Evolutionary conservation across 1,140 invertebrate species (phyloP).

Genomic region (Catajapyx aquilonaris): DNA sequence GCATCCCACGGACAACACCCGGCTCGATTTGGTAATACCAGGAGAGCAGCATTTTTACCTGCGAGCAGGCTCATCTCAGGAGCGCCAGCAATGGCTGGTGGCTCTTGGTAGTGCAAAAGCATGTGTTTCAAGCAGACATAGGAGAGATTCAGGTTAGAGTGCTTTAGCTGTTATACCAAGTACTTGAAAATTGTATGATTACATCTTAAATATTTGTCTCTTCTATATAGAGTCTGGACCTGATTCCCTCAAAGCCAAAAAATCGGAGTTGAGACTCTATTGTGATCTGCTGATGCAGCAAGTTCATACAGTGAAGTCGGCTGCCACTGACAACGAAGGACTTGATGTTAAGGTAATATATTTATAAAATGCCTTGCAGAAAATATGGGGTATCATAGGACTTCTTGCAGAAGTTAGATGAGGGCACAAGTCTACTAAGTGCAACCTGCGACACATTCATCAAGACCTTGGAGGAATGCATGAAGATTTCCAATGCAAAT

Average conservation of each 20-base stretch:
- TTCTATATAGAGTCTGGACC: constrained; percentile 16
- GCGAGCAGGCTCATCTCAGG: constrained; percentile 45
- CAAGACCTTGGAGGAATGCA: constrained; percentile 55
- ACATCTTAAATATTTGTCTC: background rate
- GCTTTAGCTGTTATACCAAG: background rate
- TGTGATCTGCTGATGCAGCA: constrained; percentile 69
- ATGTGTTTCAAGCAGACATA: constrained; percentile 29
- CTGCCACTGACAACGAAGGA: constrained; percentile 29
- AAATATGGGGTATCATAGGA: no score
- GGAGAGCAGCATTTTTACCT: constrained; percentile 63
- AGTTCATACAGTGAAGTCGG: constrained; percentile 52
- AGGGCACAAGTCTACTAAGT: constrained; percentile 45
- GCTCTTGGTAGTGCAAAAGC: constrained; percentile 60
- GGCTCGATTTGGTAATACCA: constrained; percentile 56
- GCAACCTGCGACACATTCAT: constrained; percentile 70
- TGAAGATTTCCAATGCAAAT: constrained; percentile 36
- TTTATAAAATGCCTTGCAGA: no score
- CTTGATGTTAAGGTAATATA: constrained; percentile 37
- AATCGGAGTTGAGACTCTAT: constrained; percentile 54
- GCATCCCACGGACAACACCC: constrained; percentile 40
- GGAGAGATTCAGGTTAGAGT: constrained; percentile 21
- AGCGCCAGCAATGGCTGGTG: constrained; percentile 59
- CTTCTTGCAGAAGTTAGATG: constrained; percentile 43
- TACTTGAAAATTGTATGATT: background rate
- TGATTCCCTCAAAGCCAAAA: constrained; percentile 42